These are phyloP conservation scores for Geopemphigus sp. DNA, from an alignment of 1,140 invertebrate genomes.

Conservation along the genomic window DNA sequence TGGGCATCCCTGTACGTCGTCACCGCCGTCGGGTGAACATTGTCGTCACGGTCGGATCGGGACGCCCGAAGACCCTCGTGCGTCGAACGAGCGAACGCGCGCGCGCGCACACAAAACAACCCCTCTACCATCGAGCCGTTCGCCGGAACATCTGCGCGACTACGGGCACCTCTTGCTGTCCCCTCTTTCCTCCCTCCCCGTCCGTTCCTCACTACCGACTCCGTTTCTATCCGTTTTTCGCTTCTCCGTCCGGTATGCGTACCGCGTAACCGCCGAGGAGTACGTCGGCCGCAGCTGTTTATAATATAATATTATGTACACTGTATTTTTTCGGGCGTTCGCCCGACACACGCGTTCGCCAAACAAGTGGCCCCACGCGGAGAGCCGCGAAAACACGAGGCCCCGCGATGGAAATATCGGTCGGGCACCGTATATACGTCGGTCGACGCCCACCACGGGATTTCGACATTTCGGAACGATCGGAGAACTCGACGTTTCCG, in stretches of 20 bases:
- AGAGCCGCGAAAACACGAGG: conserved; percentile 19
- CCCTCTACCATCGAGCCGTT: conserved; percentile 57
- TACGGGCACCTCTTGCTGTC: neutral
- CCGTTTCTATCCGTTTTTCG: neutral
- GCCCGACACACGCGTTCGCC: conserved; percentile 19
- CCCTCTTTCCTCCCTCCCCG: neutral
- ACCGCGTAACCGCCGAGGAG: conserved; percentile 9
- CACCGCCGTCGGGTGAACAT: conserved; percentile 29
- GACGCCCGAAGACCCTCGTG: conserved; percentile 38
- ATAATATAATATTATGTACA: neutral
- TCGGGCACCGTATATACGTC: too few relatives aligned
- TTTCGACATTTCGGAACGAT: too few relatives aligned
- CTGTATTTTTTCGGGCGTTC: conserved; percentile 22
- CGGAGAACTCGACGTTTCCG: too few relatives aligned
- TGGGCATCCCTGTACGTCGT: conserved; percentile 45
- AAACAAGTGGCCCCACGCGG: conserved; percentile 25
- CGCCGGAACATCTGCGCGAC: conserved; percentile 53
- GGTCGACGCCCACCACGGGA: too few relatives aligned
- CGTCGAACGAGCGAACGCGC: conserved; percentile 52
- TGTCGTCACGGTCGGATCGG: conserved; percentile 30
- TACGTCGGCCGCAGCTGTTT: conserved; percentile 35
- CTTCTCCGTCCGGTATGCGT: conserved; percentile 24
- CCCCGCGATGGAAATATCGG: neutral
- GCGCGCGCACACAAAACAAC: conserved; percentile 50
- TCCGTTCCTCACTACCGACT: neutral